phyloP scores from a whole-genome alignment of 1,140 invertebrate genomes.

The Phymastichus coffea region DNA sequence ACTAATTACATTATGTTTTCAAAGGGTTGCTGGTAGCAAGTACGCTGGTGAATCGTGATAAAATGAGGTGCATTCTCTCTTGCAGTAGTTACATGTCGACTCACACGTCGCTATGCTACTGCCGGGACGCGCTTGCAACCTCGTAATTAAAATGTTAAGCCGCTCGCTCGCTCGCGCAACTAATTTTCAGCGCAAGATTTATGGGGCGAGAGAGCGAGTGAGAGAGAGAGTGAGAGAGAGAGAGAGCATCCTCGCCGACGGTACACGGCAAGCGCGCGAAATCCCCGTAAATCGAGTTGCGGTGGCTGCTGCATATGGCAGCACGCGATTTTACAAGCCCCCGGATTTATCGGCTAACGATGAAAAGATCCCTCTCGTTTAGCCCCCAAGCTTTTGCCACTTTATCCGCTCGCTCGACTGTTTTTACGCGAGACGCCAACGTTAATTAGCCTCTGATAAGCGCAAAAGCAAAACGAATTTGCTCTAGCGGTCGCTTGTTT shows the following conservation, averaged over 20 bases:
- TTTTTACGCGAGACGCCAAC: not conserved
- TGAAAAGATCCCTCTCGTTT: constrained; percentile 21
- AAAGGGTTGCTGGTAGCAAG: no score
- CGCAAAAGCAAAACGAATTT: not conserved
- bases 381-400: not conserved
- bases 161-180: constrained; percentile 28
- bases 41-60: no score
- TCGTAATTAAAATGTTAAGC: constrained; percentile 43
- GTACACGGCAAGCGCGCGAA: constrained; percentile 2
- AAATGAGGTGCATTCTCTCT: no score
- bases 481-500: not conserved
- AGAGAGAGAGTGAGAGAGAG: no score
- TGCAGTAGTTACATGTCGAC: no score
- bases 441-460: constrained; percentile 10
- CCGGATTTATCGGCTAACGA: constrained; percentile 18
- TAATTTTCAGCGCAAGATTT: constrained; percentile 38
- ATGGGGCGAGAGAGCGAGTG: no score
- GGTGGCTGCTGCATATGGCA: constrained; percentile 16
- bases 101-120: no score
- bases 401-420: constrained; percentile 5
- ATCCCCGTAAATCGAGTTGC: constrained; percentile 25
- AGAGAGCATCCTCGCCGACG: constrained; percentile 2
- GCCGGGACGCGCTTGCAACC: no score
- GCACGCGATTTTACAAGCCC: constrained; percentile 18
- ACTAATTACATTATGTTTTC: no score